Conservation (phyloP, 2,888 invertebrate species). For the Bimastos eiseni region DNA sequence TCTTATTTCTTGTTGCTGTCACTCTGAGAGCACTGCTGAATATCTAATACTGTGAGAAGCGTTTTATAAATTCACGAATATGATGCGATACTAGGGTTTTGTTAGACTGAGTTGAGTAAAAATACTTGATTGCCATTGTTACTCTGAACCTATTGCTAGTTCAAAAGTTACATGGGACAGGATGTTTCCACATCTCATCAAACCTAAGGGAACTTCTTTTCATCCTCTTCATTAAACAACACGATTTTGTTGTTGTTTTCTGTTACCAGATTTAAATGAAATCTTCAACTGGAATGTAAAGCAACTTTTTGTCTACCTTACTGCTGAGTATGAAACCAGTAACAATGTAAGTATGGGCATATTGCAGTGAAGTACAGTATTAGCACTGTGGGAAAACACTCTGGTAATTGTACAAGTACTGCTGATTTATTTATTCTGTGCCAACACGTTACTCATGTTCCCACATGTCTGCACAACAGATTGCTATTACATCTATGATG, state of each 20-base stretch:
- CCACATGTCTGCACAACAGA: no score
- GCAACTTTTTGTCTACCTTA: conserved; percentile 91
- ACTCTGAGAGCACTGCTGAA: no score
- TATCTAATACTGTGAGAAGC: no score
- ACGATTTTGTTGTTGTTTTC: neutral
- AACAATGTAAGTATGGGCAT: conserved; percentile 81
- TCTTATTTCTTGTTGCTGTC: no score
- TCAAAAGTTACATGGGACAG: no score
- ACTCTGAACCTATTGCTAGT: no score
- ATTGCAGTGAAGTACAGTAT: neutral
- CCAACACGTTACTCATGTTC: no score
- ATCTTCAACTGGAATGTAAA: conserved; percentile 99
- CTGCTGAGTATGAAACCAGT: conserved; percentile 89
- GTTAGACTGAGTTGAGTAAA: no score
- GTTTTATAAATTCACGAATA: no score
- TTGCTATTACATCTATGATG: no score
- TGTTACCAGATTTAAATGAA: conserved; percentile 71
- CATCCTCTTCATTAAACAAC: neutral
- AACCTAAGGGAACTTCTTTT: neutral
- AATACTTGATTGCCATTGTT: no score
- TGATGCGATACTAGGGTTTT: no score
- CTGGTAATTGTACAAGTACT: neutral
- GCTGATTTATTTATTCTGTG: neutral
- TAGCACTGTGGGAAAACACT: neutral
- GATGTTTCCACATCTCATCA: neutral